These are phyloP conservation scores for Danio aesculapii DNA, from an alignment of 2,797 vertebrate species.

Conservation along the genomic window DNA sequence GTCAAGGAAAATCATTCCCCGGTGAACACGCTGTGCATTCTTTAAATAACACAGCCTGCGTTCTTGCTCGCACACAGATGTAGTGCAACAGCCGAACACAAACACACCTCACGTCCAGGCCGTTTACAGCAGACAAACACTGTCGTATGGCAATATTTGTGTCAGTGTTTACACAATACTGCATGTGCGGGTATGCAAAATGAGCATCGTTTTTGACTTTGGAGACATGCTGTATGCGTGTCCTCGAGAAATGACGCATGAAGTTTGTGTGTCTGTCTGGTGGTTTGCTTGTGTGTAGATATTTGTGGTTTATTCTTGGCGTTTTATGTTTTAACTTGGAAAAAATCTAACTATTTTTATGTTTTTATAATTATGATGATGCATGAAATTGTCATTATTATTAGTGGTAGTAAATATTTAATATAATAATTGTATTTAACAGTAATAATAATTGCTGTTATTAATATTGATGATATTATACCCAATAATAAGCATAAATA, in stretches of 20 bases:
- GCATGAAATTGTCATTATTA: neutral
- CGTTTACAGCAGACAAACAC: slow-evolving; percentile 22
- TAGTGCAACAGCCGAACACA: neutral
- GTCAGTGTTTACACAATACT: slow-evolving; percentile 22
- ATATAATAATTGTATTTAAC: too few species aligned
- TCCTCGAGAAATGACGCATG: neutral
- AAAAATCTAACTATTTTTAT: neutral
- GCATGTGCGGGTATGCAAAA: neutral
- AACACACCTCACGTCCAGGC: slow-evolving; percentile 1
- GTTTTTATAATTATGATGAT: neutral
- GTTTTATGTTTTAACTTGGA: neutral
- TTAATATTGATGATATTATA: too few species aligned
- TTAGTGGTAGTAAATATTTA: too few species aligned
- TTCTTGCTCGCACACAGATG: slow-evolving; percentile 23
- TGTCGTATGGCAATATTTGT: neutral
- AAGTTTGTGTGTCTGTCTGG: neutral
- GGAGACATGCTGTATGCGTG: neutral
- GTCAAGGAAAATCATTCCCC: slow-evolving; percentile 47
- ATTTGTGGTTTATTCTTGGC: neutral
- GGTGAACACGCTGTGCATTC: slow-evolving; percentile 64
- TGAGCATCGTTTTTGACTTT: slow-evolving; percentile 1
- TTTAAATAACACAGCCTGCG: slow-evolving; percentile 56
- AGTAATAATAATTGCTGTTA: too few species aligned
- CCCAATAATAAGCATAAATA: too few species aligned
- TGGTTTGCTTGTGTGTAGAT: neutral